phyloP scores from a whole-genome alignment of 2,113 vertebrate genomes.

The Onychostoma macrolepis region DNA sequence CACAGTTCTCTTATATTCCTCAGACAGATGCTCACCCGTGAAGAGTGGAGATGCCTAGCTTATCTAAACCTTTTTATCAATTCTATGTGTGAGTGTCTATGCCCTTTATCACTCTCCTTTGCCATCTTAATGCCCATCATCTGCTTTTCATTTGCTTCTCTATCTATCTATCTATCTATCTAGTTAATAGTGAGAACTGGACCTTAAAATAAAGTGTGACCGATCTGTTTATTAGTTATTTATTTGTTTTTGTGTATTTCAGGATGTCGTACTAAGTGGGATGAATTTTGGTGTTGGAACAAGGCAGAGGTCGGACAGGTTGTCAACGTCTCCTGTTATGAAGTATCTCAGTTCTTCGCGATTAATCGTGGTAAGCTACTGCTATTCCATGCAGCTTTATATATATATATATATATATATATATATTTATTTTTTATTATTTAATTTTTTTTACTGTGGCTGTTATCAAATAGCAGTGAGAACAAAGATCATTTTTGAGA shows the following conservation, averaged over 20 bases:
- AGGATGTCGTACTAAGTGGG: slow-evolving; percentile 75
- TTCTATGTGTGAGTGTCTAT: background rate
- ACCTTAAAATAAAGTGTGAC: no score
- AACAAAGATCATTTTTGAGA: background rate
- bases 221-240: background rate
- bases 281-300: slow-evolving; percentile 72
- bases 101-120: background rate
- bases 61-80: slow-evolving; percentile 31
- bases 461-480: background rate
- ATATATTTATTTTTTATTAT: no score
- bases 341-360: slow-evolving; percentile 72
- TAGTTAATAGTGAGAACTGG: no score
- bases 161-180: no score
- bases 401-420: background rate
- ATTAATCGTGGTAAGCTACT: slow-evolving; percentile 69
- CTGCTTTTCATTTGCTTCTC: background rate
- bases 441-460: background rate
- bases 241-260: background rate
- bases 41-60: background rate
- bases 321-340: slow-evolving; percentile 71
- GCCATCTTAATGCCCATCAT: background rate
- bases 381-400: background rate
- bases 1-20: slow-evolving; percentile 29
- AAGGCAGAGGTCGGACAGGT: slow-evolving; percentile 70
- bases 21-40: background rate